phyloP scores from a whole-genome alignment of 2,888 invertebrate genomes.

The Hoplodrina blanda region DNA sequence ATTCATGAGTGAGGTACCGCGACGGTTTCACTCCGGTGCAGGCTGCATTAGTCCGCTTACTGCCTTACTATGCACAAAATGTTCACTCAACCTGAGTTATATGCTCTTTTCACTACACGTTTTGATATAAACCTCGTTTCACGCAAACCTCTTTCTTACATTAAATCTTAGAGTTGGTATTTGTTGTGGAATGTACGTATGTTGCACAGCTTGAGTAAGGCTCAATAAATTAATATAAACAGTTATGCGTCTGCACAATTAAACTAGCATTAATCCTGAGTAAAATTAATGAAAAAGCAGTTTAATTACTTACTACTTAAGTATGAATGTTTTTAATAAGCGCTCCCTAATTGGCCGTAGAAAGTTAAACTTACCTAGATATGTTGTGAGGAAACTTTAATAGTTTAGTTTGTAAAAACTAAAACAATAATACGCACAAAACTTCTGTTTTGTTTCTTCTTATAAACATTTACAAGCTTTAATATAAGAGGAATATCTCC shows the following conservation, averaged over 20 bases:
- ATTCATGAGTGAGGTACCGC: slow-evolving; percentile 60
- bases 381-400: slow-evolving; percentile 1
- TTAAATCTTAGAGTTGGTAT: neutral
- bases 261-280: slow-evolving; percentile 22
- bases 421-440: neutral
- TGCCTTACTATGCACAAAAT: slow-evolving; percentile 46
- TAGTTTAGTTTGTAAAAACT: neutral
- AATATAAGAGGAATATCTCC: slow-evolving; percentile 34
- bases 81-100: slow-evolving; percentile 44
- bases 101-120: slow-evolving; percentile 43
- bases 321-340: slow-evolving; percentile 36
- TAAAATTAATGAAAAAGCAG: slow-evolving; percentile 17
- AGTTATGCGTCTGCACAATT: neutral
- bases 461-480: slow-evolving; percentile 7
- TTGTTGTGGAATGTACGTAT: neutral
- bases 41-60: slow-evolving; percentile 45
- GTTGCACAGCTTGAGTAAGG: neutral
- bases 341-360: slow-evolving; percentile 14
- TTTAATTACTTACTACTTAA: slow-evolving; percentile 27
- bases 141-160: slow-evolving; percentile 1
- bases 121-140: slow-evolving; percentile 22
- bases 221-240: neutral
- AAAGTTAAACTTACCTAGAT: slow-evolving; percentile 18
- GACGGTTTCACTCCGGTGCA: slow-evolving; percentile 26
- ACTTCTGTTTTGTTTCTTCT: neutral